These are phyloP conservation scores for Orbicella faveolata DNA, from an alignment of 64 coral and sea anemone genomes.

Conservation along the genomic window DNA sequence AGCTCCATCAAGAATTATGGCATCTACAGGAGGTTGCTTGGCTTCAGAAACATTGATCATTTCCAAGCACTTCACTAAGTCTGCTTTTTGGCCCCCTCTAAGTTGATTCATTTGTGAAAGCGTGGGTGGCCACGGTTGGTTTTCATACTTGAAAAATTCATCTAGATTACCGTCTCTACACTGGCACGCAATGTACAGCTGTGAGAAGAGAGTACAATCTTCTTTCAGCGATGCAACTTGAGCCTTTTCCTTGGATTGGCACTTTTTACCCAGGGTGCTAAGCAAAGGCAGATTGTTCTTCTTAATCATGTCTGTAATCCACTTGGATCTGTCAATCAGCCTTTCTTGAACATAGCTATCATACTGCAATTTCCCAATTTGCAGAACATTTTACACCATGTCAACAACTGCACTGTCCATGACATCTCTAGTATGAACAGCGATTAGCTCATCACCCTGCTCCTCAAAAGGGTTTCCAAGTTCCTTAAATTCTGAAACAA, in stretches of 20 bases:
- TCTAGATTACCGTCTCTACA: neutral
- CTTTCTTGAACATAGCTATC: neutral
- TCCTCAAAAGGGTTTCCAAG: neutral
- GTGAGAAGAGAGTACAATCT: neutral
- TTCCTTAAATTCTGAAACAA: neutral
- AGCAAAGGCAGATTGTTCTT: neutral
- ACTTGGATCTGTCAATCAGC: neutral
- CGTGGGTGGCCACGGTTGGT: constrained; percentile 47
- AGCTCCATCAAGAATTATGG: constrained; percentile 18
- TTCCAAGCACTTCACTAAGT: constrained; percentile 19
- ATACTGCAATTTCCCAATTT: neutral
- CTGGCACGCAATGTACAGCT: constrained; percentile 11
- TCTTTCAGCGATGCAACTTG: neutral
- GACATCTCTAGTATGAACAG: neutral
- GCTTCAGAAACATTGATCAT: neutral
- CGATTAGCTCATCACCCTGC: neutral
- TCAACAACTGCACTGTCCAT: neutral
- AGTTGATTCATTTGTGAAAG: neutral
- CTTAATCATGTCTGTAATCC: neutral
- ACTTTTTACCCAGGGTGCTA: neutral
- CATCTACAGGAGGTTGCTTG: neutral
- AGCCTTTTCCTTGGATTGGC: neutral
- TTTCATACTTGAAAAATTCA: constrained; percentile 24
- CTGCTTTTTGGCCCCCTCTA: constrained; percentile 32
- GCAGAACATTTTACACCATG: neutral